phyloP scores from a whole-genome alignment of 2,113 vertebrate genomes.

The Octodon degus region DNA sequence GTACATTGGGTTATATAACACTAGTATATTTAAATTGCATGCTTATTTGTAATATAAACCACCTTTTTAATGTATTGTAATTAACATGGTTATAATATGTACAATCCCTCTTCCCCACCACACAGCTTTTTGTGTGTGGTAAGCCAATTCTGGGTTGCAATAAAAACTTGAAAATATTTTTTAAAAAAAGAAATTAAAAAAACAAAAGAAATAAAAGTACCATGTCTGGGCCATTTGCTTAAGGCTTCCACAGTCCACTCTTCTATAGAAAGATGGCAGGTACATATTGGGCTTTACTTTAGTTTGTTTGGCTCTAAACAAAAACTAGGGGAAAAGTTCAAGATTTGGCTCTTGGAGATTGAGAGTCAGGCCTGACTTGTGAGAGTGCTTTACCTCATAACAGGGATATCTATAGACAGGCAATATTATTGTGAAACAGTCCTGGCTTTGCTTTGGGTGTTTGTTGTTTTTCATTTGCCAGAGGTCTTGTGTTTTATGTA shows the following conservation, averaged over 20 bases:
- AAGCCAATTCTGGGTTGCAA: no score
- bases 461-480: background rate
- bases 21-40: no score
- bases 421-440: background rate
- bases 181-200: no score
- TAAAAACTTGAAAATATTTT: no score
- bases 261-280: conserved; percentile 24
- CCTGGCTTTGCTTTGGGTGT: background rate
- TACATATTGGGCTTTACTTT: background rate
- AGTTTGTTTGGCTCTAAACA: background rate
- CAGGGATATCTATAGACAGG: background rate
- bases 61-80: no score
- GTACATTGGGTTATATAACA: no score
- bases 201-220: background rate
- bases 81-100: no score
- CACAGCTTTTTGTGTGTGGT: no score
- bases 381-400: background rate
- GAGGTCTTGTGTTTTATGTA: background rate
- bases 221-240: background rate
- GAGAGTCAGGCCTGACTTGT: background rate
- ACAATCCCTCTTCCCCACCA: no score
- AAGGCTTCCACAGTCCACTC: background rate
- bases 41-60: no score
- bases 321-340: background rate
- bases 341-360: background rate